These are phyloP conservation scores for Serinus canaria DNA, from an alignment of 2,113 vertebrate species.

Conservation along the genomic window DNA sequence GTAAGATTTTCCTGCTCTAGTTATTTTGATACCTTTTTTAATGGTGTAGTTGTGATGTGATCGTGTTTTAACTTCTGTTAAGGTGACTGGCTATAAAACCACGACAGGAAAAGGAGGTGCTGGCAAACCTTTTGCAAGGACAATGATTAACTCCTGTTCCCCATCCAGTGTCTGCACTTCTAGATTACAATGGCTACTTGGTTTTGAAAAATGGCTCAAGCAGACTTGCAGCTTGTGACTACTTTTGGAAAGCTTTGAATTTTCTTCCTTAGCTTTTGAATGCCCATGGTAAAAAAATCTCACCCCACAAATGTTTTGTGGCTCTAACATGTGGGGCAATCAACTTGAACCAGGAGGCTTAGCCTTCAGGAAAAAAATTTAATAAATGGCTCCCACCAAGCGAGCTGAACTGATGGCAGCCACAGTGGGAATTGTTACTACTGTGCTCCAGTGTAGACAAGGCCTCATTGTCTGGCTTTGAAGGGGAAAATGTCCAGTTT, in stretches of 20 bases:
- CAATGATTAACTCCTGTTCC: background rate
- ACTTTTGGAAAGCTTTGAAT: background rate
- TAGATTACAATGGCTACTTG: background rate
- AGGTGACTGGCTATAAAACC: background rate
- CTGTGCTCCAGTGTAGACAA: slow-evolving; percentile 20
- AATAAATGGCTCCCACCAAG: background rate
- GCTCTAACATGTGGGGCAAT: background rate
- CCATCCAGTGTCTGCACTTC: background rate
- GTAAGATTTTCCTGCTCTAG: background rate
- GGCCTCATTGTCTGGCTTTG: slow-evolving; percentile 54
- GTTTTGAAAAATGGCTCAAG: background rate
- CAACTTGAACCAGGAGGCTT: background rate
- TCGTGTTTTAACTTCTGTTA: rapidly evolving
- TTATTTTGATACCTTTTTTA: background rate
- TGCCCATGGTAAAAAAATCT: background rate
- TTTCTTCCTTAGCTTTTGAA: background rate
- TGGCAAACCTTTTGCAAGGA: background rate
- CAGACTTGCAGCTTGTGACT: rapidly evolving
- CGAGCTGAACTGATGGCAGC: slow-evolving; percentile 13
- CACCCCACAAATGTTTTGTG: background rate
- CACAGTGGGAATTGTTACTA: slow-evolving; percentile 36
- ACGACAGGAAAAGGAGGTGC: background rate
- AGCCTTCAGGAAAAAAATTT: background rate
- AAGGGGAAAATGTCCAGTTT: slow-evolving; percentile 47
- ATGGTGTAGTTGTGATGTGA: background rate